A percentile compares a stretch with the other conserved stretches of the same genome.
These are phyloP conservation scores for Cremastinae sp. DNA, from an alignment of 2,888 invertebrate species.

Conservation along the genomic window DNA sequence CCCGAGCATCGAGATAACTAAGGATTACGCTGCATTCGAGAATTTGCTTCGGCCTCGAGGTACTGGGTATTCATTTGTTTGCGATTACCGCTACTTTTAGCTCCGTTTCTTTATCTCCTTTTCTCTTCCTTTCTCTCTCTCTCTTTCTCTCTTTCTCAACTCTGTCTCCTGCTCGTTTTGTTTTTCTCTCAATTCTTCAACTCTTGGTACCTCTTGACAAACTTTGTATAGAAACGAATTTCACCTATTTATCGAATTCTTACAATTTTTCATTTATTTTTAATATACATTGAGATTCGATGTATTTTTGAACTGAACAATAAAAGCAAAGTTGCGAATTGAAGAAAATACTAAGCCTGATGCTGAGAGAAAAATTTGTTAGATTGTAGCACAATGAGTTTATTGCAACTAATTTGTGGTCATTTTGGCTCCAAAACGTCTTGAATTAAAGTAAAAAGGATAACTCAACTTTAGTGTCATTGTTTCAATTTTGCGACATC, in stretches of 20 bases:
- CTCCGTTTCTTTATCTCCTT: conserved; percentile 48
- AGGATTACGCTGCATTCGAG: conserved; percentile 63
- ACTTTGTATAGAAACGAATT: background rate
- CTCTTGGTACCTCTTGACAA: background rate
- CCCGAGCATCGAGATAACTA: conserved; percentile 58
- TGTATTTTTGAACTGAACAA: too few relatives aligned
- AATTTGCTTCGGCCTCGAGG: conserved; percentile 61
- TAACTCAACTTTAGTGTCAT: too few relatives aligned
- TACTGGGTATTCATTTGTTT: conserved; percentile 59
- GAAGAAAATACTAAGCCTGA: too few relatives aligned
- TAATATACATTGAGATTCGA: too few relatives aligned
- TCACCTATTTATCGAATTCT: conserved; percentile 17
- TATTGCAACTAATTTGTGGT: too few relatives aligned
- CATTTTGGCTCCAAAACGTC: too few relatives aligned
- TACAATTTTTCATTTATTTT: too few relatives aligned
- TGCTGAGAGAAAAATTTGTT: too few relatives aligned
- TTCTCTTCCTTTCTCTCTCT: conserved; percentile 4
- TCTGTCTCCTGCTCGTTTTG: background rate
- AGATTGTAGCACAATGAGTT: too few relatives aligned
- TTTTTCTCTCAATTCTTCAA: background rate
- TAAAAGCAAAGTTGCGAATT: too few relatives aligned
- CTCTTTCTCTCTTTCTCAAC: conserved; percentile 1
- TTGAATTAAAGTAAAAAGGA: too few relatives aligned
- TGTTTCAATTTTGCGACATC: too few relatives aligned
- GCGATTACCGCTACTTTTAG: conserved; percentile 61